Conservation (phyloP, 2,113 vertebrate genomes). For the Camelus dromedarius region DNA sequence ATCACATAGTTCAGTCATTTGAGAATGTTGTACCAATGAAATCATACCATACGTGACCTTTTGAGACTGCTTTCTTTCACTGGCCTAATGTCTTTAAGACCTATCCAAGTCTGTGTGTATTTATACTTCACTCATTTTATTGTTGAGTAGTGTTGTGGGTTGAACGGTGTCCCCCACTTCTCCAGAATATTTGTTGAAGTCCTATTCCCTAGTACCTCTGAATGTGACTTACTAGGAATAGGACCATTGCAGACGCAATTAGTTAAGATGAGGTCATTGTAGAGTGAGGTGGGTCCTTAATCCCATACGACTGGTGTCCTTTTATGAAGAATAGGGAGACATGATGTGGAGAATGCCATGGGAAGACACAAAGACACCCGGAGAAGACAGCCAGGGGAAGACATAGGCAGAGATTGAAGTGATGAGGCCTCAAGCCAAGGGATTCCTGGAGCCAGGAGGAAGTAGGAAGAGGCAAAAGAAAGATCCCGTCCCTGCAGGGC, state of each 20-base stretch:
- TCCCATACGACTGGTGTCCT: neutral
- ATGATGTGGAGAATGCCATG: neutral
- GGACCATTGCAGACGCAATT: neutral
- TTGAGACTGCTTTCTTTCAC: neutral
- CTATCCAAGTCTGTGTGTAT: neutral
- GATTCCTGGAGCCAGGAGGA: neutral
- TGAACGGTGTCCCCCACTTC: neutral
- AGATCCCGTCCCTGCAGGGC: neutral
- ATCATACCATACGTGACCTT: neutral
- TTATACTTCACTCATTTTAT: neutral
- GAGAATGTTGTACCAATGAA: neutral
- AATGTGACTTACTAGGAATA: neutral
- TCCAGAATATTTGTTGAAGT: neutral
- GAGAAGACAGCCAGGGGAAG: neutral
- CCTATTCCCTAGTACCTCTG: neutral
- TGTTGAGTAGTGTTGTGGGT: neutral
- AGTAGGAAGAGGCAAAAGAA: neutral
- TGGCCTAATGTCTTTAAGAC: neutral
- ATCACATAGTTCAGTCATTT: neutral
- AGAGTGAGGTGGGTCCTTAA: neutral
- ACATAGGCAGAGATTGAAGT: neutral
- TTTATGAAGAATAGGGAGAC: neutral
- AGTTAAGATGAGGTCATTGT: neutral
- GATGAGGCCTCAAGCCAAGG: neutral
- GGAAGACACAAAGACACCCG: neutral